Base-by-base conservation (phyloP, 1,140 invertebrate genomes). In the Drosophila murphyi region DNA sequence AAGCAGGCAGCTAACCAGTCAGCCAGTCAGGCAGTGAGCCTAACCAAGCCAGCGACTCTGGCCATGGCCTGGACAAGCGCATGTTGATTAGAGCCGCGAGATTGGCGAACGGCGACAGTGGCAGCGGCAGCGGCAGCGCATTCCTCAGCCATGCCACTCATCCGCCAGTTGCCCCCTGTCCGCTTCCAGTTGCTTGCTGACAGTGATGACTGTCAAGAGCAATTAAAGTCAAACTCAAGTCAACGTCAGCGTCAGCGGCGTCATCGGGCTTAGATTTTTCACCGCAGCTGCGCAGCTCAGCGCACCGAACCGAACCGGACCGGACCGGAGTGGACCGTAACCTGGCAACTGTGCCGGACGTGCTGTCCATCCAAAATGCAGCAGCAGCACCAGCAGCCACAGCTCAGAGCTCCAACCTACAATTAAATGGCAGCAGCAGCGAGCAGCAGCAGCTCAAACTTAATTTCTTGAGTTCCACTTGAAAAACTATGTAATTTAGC, bases 151-250 rank as follows among this genome's bases (percentile, higher is more conserved):
- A 62, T 73, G 62, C 68, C 59, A 57, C 52, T 54, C 68, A 63
- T 34, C 45, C 41, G 29, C 61, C 29, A 41, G 68, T 34, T 51
- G 57, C 28, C 5, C 10, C 39, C 34, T 48, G 47, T 35, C 32
- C 54, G 12, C 45, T 45, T 43, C 35, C 50, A 37, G 29, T 28
- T 47, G 29, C 35, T 64, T 51, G 67, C 82, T 90, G 88, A 91
- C 85, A 86, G 85, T 91, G 90, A 91, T 91, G 90, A 91, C 90
- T 91, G 90, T 91, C 90, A 91, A 90, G 83, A 91, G 90, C 80
- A 91, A 91, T 91, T 91, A 91, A 91, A 91, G 86, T 87, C 90
- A 88, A 91, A 91, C 90, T 91, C 73, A 75, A 91, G 80, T 89
- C 85, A 80, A 71, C 65, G 71, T 57, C 59, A 69, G 63, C 47